Conservation (phyloP, 2,888 invertebrate species). For the Hecatera dysodea region DNA sequence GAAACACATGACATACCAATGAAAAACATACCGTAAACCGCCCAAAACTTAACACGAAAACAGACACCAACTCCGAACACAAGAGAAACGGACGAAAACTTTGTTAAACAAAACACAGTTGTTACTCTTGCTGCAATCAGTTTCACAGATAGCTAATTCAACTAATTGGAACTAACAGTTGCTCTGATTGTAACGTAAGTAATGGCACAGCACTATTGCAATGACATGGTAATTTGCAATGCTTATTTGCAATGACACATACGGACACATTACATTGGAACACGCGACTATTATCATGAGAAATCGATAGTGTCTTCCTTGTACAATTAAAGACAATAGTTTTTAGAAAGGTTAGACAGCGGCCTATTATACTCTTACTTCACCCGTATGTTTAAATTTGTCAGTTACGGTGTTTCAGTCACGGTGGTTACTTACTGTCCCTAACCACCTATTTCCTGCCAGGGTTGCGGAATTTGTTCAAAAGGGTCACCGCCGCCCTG, state of each 20-base stretch:
- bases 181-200: constrained; percentile 33
- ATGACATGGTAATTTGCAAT: constrained; percentile 37
- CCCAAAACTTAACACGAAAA: constrained; percentile 32
- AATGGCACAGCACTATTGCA: constrained; percentile 19
- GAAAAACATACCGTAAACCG: constrained; percentile 9
- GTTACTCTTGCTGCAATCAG: constrained; percentile 19
- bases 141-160: constrained; percentile 20
- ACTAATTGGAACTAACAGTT: constrained; percentile 40
- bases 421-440: too few relatives aligned
- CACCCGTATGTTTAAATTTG: too few relatives aligned
- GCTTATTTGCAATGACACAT: constrained; percentile 38
- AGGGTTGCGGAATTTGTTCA: too few relatives aligned
- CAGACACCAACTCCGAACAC: background rate
- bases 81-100: constrained; percentile 31
- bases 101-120: constrained; percentile 41
- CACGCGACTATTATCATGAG: background rate
- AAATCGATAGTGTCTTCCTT: constrained; percentile 25
- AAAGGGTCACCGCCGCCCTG: too few relatives aligned
- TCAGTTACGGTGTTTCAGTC: too few relatives aligned
- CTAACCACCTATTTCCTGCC: too few relatives aligned
- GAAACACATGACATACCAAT: background rate
- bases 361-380: too few relatives aligned
- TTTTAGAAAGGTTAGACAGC: too few relatives aligned
- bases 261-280: constrained; percentile 8
- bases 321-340: constrained; percentile 3